Base-by-base conservation (phyloP, 2,797 vertebrate species). In the Micrastur ruficollis region DNA sequence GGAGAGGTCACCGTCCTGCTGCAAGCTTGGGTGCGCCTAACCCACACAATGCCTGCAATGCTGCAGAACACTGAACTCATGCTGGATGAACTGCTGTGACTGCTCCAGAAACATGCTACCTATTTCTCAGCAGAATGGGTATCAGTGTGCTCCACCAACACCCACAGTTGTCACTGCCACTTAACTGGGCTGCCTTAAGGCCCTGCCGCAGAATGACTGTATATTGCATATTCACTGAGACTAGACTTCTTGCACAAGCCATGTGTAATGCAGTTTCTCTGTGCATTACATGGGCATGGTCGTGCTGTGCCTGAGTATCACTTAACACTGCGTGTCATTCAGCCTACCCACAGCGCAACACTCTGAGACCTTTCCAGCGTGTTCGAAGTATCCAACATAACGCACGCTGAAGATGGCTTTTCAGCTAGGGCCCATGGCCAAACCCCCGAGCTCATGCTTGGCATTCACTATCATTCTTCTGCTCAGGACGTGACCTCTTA, bases 301-400 rank as follows among this genome's bases (percentile, higher is more conserved):
- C 71, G 90, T 0, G 2, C 67, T 58, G 52, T 1, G 3, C 55
- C 2, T 2, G 42, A 40, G 38, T 62, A 42, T 90, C 72, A 3
- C 55, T 47, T 38, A 32, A 70, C 26, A 3, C 63, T 3, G 17
- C 74, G 19, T 1, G 7, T 78, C 66, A 6, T 13, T 63, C 52
- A 31, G 61, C n/a, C 8, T 8, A 25, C 8, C n/a, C 66, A 19
- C 40, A 36, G 5, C 1, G 1, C 4, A 3, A 5, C 0, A 8
- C 44, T 47, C 1, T 5, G 49, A 65, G 81, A 79, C 27, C 55
- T 58, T 89, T 46, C 52, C 59, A 82, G 46, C 8, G 3, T 0
- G 14, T 44, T 62, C 3, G 1, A 38, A 42, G 23, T 26, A 31
- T 13, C 32, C 84, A 62, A 2, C 18, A 11, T 23, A 47, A 62